Evolutionary conservation across 2,888 invertebrate genomes (phyloP).

Genomic region (Ichneumon xanthorius): DNA sequence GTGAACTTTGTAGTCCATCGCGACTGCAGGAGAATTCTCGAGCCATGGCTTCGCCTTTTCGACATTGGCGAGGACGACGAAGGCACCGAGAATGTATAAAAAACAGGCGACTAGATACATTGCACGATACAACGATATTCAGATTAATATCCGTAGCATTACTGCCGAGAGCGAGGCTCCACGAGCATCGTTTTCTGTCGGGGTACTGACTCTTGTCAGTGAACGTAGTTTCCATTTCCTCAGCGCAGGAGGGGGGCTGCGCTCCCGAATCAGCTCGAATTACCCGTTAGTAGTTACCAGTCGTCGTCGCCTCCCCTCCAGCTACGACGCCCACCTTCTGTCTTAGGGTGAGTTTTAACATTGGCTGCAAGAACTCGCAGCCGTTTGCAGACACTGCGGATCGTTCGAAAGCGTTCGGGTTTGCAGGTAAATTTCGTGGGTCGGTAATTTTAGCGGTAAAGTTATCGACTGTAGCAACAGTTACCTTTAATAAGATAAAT

Average conservation of each 20-base stretch:
- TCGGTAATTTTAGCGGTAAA: too few relatives aligned
- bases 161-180: conserved; percentile 27
- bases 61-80: conserved; percentile 68
- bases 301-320: too few relatives aligned
- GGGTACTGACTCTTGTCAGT: neutral
- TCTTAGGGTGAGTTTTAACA: too few relatives aligned
- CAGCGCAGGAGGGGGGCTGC: neutral
- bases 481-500: too few relatives aligned
- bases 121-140: conserved; percentile 35
- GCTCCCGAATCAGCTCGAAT: conserved; percentile 3
- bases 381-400: too few relatives aligned
- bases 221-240: neutral
- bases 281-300: neutral
- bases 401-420: too few relatives aligned
- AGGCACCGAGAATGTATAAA: conserved; percentile 64
- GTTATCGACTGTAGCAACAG: too few relatives aligned
- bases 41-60: conserved; percentile 91
- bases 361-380: too few relatives aligned
- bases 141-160: conserved; percentile 10
- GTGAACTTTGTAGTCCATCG: conserved; percentile 98
- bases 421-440: too few relatives aligned
- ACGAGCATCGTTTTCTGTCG: conserved; percentile 30
- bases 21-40: conserved; percentile 95
- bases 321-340: too few relatives aligned
- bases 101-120: conserved; percentile 73